phyloP scores from a whole-genome alignment of 2,797 vertebrate species.

The Anabacerthia variegaticeps region DNA sequence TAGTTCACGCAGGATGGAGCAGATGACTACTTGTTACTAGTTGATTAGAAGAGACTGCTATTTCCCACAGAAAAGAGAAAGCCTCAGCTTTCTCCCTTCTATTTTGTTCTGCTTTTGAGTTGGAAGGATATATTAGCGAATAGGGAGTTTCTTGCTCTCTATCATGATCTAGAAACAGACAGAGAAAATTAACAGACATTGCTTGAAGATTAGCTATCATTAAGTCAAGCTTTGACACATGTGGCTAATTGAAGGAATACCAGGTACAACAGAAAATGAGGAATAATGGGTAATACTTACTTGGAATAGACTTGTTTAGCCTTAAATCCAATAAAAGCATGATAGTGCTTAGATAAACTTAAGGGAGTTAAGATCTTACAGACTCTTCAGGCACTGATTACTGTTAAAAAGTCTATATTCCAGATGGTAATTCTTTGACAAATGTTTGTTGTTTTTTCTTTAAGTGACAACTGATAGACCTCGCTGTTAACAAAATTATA shows the following conservation, averaged over 20 bases:
- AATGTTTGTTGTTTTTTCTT: not conserved
- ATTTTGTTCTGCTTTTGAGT: not conserved
- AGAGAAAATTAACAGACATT: constrained; percentile 32
- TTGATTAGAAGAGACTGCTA: not conserved
- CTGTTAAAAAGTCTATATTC: not conserved
- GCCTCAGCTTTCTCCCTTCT: not conserved
- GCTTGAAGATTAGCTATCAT: constrained; percentile 34
- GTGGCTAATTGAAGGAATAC: constrained; percentile 31
- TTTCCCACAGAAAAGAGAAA: not conserved
- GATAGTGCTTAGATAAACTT: not conserved
- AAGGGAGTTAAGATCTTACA: not conserved
- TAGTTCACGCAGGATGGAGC: not conserved
- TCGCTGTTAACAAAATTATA: constrained; percentile 21
- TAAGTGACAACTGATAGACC: constrained; percentile 26
- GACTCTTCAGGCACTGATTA: not conserved
- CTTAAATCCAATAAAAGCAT: not conserved
- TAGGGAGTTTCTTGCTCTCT: not conserved
- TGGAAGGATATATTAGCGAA: constrained; percentile 7
- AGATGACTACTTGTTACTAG: not conserved
- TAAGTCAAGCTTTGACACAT: constrained; percentile 26
- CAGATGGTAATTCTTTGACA: constrained; percentile 19
- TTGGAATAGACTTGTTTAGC: constrained; percentile 18
- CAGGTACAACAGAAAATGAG: constrained; percentile 25
- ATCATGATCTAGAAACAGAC: constrained; percentile 38
- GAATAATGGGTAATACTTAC: not conserved